A percentile compares a stretch with the other conserved stretches of the same genome.
phyloP scores from a whole-genome alignment of 2,888 invertebrate species.

The Dastarcus helophoroides region DNA sequence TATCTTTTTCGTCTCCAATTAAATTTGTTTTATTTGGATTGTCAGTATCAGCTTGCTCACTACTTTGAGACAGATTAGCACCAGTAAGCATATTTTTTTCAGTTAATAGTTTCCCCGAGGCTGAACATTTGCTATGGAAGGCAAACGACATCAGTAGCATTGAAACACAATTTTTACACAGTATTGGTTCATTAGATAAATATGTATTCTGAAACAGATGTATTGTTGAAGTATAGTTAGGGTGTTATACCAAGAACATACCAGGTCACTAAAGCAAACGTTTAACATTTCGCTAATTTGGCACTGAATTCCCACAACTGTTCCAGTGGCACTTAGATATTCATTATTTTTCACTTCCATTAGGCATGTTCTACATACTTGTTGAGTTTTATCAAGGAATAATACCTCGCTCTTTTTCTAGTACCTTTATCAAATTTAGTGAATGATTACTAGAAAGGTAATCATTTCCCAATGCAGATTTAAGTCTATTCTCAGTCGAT shows the following conservation, averaged over 20 bases:
- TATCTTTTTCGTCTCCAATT: constrained; percentile 2
- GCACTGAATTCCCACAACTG: constrained; percentile 2
- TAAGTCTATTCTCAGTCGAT: constrained; percentile 8
- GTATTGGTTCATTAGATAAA: constrained; percentile 4
- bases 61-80: no score
- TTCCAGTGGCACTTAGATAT: constrained; percentile 1
- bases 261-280: constrained; percentile 5
- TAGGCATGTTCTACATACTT: constrained; percentile 8
- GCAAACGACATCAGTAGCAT: constrained; percentile 5
- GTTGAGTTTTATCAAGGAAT: background rate
- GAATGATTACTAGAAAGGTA: background rate
- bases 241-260: background rate
- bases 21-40: background rate
- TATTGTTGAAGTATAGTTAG: no score
- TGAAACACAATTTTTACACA: constrained; percentile 7
- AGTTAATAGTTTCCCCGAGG: background rate
- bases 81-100: no score
- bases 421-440: constrained; percentile 1
- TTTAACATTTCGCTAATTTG: constrained; percentile 6
- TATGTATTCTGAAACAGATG: constrained; percentile 6
- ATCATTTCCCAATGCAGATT: background rate
- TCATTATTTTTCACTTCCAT: constrained; percentile 4
- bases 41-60: background rate
- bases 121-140: constrained; percentile 4
- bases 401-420: constrained; percentile 2